Evolutionary conservation across 2,797 vertebrate species (phyloP).

Genomic region (Danio choprae): DNA sequence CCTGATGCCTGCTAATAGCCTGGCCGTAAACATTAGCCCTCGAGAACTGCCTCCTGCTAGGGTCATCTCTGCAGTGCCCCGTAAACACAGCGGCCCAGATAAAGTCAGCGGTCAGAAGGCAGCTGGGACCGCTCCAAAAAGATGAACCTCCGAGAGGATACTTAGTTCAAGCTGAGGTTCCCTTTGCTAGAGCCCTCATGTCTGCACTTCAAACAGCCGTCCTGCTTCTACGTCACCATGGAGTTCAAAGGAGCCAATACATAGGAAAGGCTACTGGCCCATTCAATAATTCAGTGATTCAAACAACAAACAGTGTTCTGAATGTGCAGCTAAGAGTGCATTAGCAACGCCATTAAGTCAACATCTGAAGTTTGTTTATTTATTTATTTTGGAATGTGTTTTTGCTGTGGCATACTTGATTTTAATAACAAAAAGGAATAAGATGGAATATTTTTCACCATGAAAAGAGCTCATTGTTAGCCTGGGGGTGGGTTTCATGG

Average conservation of each 20-base stretch:
- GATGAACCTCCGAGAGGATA: conserved; percentile 43
- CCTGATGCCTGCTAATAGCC: conserved; percentile 68
- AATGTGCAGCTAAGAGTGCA: conserved; percentile 40
- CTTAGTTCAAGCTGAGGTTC: conserved; percentile 38
- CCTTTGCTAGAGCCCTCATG: conserved; percentile 45
- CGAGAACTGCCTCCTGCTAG: conserved; percentile 58
- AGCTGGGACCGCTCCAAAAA: conserved; percentile 59
- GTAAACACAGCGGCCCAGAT: conserved; percentile 57
- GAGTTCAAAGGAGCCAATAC: conserved; percentile 57
- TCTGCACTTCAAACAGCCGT: conserved; percentile 59
- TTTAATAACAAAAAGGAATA: conserved; percentile 19
- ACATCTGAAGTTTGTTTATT: conserved; percentile 33
- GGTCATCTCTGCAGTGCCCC: conserved; percentile 45
- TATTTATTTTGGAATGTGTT: background rate
- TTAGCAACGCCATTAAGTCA: conserved; percentile 51
- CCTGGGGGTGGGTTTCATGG: background rate
- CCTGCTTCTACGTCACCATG: conserved; percentile 51
- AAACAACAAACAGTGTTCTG: conserved; percentile 47
- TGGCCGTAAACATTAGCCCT: conserved; percentile 73
- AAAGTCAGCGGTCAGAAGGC: conserved; percentile 46
- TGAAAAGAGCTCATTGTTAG: background rate
- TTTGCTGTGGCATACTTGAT: conserved; percentile 11
- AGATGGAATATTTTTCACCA: background rate
- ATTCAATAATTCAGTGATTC: conserved; percentile 62
- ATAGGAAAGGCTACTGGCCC: conserved; percentile 45